These are phyloP conservation scores for Virgularia gustaviana DNA, from an alignment of 92 coral and sea anemone species.

Conservation along the genomic window DNA sequence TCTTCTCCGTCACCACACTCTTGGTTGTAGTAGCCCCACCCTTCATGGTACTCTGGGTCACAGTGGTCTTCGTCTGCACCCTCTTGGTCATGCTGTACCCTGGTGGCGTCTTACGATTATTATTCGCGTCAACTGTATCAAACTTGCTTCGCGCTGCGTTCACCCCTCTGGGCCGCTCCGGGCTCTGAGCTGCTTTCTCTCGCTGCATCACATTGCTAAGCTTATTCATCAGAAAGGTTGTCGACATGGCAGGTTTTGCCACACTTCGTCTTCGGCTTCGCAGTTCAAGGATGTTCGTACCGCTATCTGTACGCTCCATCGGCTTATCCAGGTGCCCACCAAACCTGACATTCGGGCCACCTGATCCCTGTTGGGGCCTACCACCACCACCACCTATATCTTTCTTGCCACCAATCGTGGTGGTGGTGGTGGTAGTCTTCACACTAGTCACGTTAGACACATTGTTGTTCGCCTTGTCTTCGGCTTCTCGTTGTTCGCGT, in stretches of 20 bases:
- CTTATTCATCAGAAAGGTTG: conserved; percentile 32
- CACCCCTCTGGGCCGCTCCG: conserved; percentile 25
- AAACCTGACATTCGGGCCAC: conserved; percentile 18
- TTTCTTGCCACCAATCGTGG: no score
- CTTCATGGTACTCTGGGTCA: not conserved
- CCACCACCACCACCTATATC: no score
- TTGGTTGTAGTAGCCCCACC: not conserved
- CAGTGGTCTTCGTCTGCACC: not conserved
- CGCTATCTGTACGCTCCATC: conserved; percentile 32
- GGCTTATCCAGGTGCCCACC: conserved; percentile 30
- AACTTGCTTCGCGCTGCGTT: conserved; percentile 27
- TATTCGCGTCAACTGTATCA: conserved; percentile 23
- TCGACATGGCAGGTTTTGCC: conserved; percentile 35
- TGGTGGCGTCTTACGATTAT: conserved; percentile 14
- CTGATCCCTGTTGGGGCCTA: no score
- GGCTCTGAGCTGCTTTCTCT: conserved; percentile 15
- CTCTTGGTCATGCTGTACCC: not conserved
- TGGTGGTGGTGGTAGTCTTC: no score
- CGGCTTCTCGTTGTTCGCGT: conserved; percentile 49
- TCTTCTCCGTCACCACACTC: conserved; percentile 7
- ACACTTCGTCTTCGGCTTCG: conserved; percentile 42
- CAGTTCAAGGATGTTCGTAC: conserved; percentile 35
- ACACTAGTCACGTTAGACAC: no score
- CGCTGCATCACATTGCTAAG: conserved; percentile 40
- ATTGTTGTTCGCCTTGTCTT: conserved; percentile 61